phyloP scores from a whole-genome alignment of 2,113 vertebrate species.

The Microcebus murinus region DNA sequence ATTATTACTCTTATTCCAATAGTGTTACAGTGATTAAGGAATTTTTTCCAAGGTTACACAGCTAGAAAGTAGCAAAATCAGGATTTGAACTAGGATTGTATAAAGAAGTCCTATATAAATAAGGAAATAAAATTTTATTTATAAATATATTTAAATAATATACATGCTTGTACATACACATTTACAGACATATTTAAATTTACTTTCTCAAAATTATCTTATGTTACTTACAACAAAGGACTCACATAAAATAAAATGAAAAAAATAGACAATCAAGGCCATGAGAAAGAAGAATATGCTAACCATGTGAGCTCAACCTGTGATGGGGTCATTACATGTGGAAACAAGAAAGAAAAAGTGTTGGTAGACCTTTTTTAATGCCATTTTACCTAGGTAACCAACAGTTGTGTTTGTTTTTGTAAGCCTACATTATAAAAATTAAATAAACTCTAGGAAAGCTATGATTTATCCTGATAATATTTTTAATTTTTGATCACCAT shows the following conservation, averaged over 20 bases:
- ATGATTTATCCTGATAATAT: neutral
- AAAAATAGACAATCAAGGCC: neutral
- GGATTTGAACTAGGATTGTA: constrained; percentile 17
- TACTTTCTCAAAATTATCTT: constrained; percentile 25
- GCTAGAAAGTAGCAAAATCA: constrained; percentile 8
- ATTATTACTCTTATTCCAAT: neutral
- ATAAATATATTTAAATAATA: neutral
- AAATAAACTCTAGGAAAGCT: neutral
- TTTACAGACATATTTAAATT: constrained; percentile 33
- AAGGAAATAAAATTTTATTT: constrained; percentile 16
- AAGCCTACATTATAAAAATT: neutral
- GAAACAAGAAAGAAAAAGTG: constrained; percentile 25
- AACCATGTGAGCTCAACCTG: neutral
- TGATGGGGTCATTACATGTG: neutral
- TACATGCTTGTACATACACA: neutral
- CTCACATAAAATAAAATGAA: constrained; percentile 14
- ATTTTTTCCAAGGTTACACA: constrained; percentile 34
- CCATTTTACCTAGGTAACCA: neutral
- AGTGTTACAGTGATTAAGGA: constrained; percentile 15
- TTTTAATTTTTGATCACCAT: constrained; percentile 26
- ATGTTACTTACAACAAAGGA: constrained; percentile 20
- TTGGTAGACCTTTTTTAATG: neutral
- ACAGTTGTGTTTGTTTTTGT: constrained; percentile 19
- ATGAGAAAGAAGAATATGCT: neutral
- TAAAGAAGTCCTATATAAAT: constrained; percentile 19